Base-by-base conservation (phyloP, 2,888 invertebrate species). In the Matsumyia berberina region DNA sequence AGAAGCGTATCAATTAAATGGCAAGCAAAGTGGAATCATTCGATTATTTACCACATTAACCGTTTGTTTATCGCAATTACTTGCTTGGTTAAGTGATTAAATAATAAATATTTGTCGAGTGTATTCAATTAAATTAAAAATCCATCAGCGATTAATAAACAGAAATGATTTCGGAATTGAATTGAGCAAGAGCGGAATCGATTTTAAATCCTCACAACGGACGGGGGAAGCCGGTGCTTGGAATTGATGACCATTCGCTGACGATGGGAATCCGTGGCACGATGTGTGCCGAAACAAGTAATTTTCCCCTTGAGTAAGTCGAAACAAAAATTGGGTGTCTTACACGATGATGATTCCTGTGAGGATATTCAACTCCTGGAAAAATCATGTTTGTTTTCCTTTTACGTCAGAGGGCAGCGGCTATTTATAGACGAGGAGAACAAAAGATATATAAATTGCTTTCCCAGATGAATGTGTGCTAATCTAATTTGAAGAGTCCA, bases 231-330 rank as follows among this genome's bases (percentile, higher is more conserved):
- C n/a, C n/a, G n/a, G n/a, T n/a, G n/a, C 24, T 58, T 44, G 12
- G 12, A 29, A 37, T 64, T 37, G 64, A 49, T 64, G 35, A 49
- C 46, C 33, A 46, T 11, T n/a, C 33, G 46, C 33, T 24, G 24
- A 31, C 7, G 29, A 0, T 44, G 6, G 8, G 39, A 31, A 31
- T 11, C 7, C 15, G 3, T 46, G 11, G n/a, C n/a, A 31, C 44
- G 11, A 58, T 55, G 35, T 11, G 58, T 37, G 35, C 5, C 9
- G 29, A 37, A 35, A 37, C 17, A 70, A 57, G 57, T 46, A 35
- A 69, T 69, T 69, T 69, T 55, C 70, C 24, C 4, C 35, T 46
- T 35, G 70, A 70, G n/a, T 57, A 42, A 55, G 44, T 55, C 55
- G 33, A 42, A 55, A 55, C 33, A 31, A 19, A 55, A 31, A 53